phyloP scores from a whole-genome alignment of 2,797 vertebrate species.

The Cercopithecus neglectus region DNA sequence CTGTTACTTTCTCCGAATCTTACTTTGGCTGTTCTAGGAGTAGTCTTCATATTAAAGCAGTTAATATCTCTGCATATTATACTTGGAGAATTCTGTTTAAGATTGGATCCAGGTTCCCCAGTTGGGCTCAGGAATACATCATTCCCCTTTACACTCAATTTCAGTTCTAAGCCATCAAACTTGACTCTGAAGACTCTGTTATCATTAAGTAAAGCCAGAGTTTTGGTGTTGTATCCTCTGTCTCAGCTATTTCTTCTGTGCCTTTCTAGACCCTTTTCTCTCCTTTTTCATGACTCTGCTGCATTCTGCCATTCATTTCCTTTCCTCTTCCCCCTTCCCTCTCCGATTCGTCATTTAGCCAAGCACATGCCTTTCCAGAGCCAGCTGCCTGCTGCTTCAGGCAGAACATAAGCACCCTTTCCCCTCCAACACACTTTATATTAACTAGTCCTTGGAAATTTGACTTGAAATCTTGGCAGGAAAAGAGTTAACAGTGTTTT shows the following conservation, averaged over 20 bases:
- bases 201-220: background rate
- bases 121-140: background rate
- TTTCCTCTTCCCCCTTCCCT: background rate
- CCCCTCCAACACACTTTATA: background rate
- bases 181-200: background rate
- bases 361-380: background rate
- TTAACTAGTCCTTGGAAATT: background rate
- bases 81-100: conserved; percentile 16
- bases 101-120: background rate
- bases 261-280: background rate
- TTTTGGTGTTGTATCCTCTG: background rate
- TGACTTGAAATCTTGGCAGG: background rate
- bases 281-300: background rate
- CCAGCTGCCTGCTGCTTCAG: background rate
- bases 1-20: background rate
- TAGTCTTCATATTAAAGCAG: background rate
- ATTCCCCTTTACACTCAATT: background rate
- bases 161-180: background rate
- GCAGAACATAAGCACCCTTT: background rate
- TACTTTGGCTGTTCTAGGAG: background rate
- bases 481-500: conserved; percentile 36
- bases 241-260: background rate
- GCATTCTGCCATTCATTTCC: background rate
- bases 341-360: background rate
- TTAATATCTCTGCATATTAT: background rate